A percentile compares a stretch with the other conserved stretches of the same genome.
phyloP scores from a whole-genome alignment of 2,113 vertebrate species.

The Nettapus auritus region DNA sequence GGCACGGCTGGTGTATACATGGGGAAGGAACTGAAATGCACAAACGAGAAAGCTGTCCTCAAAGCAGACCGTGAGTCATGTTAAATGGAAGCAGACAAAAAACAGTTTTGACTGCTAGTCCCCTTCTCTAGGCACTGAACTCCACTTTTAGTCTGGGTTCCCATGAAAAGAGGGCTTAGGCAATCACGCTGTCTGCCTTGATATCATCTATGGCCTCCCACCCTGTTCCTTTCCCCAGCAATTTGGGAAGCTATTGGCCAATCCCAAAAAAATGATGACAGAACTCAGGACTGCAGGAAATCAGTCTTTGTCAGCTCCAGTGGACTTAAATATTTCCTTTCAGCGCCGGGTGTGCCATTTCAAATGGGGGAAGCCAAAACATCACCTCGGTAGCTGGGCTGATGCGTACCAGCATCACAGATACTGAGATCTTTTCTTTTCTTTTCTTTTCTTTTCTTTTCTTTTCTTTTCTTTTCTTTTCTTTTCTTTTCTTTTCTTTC shows the following conservation, averaged over 20 bases:
- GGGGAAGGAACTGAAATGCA: background rate
- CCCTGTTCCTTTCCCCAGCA: background rate
- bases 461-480: no score
- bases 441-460: background rate
- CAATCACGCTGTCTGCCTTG: background rate
- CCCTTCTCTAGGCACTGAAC: background rate
- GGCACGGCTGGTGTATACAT: background rate
- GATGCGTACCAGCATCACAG: background rate
- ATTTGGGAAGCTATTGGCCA: background rate
- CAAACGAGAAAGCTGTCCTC: background rate
- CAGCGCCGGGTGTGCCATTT: fast-evolving
- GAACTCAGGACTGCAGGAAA: background rate
- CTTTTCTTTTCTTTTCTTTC: background rate
- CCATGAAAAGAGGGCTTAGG: background rate
- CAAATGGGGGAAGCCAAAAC: background rate
- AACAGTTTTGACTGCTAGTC: background rate
- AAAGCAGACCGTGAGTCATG: background rate
- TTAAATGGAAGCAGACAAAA: background rate
- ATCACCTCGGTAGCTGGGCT: no score
- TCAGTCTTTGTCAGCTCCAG: background rate
- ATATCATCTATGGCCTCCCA: background rate
- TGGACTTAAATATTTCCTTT: background rate
- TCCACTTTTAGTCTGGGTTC: background rate
- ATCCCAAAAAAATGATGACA: background rate
- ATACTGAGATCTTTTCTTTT: background rate